Base-by-base conservation (phyloP, 1,140 invertebrate genomes). In the Zaprionus kolodkinae region DNA sequence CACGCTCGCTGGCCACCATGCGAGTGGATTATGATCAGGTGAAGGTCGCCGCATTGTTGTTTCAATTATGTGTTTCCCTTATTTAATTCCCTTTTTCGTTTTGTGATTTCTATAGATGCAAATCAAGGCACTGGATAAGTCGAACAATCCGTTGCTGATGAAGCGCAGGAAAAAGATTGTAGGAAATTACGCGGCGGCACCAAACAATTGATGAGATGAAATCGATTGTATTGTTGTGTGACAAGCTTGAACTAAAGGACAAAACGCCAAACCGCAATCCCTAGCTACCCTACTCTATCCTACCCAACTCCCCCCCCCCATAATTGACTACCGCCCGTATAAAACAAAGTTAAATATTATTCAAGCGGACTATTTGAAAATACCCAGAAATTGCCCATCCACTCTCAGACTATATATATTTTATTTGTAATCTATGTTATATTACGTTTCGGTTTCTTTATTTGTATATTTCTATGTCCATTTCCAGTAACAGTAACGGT, bases 1-100 rank as follows among this genome's bases (percentile, higher is more conserved):
- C 97, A 0, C 95, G 98, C 67, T 99, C 98, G 0, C 93, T 99
- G 43, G 98, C 98, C 38, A 98, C 98, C 60, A 99, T 99, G 98
- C 94, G 99, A 61, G 97, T 99, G 1, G 98, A 99, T 91, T 98
- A 98, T 91, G 98, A 99, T 92, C 96, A 95, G 93, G 95, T 93
- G 85, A 78, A 87, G 72, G 92, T 60, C 9, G 27, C 15, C 21
- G 21, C 21, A 60, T 6, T 21, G 36, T 5, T 30, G 6, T 7
- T 38, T 10, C 6, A 52, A 25, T 52, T 9, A 52, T 27, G 3
- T 10, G 13, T 30, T 17, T 7, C 27, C 3, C 27, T 35, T 10
- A 35, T 35, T 33, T 35, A 9, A 21, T 45, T 21, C 5, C n/a
- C n/a, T n/a, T n/a, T 52, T 63, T 4, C 33, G 33, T 10, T 9